Percentiles rank a stretch among this genome's conserved stretches.
phyloP scores from a whole-genome alignment of 2,888 invertebrate genomes.

The Xylota sylvarum region DNA sequence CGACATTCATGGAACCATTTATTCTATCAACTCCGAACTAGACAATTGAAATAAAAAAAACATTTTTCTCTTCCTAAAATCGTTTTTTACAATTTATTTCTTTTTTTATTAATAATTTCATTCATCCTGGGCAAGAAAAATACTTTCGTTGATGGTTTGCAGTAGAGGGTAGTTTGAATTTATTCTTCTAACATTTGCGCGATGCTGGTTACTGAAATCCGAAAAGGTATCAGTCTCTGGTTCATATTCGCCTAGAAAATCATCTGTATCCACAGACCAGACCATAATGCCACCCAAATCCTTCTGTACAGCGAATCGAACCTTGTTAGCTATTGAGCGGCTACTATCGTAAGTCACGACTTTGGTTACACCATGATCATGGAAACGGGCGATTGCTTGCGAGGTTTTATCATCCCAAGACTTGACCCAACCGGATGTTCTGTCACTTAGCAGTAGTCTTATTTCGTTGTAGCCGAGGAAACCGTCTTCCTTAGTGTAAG shows the following conservation, averaged over 20 bases:
- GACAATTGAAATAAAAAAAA: not conserved
- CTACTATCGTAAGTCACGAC: slow-evolving; percentile 92
- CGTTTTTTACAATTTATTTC: slow-evolving; percentile 70
- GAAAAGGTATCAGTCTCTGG: slow-evolving; percentile 85
- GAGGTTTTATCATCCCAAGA: slow-evolving; percentile 89
- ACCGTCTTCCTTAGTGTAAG: slow-evolving; percentile 91
- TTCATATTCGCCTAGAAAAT: slow-evolving; percentile 90
- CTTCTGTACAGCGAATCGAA: slow-evolving; percentile 87
- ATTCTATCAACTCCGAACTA: no score
- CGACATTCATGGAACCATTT: no score
- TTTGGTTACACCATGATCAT: slow-evolving; percentile 87
- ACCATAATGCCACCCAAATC: slow-evolving; percentile 93
- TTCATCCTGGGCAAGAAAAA: slow-evolving; percentile 86
- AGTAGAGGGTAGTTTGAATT: slow-evolving; percentile 89
- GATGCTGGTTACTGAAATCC: slow-evolving; percentile 84
- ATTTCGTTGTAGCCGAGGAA: slow-evolving; percentile 96
- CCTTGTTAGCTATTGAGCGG: slow-evolving; percentile 90
- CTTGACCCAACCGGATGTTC: slow-evolving; percentile 87
- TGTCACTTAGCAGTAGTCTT: slow-evolving; percentile 87
- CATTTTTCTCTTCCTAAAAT: slow-evolving; percentile 45
- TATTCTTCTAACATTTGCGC: slow-evolving; percentile 79
- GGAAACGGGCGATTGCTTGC: slow-evolving; percentile 85
- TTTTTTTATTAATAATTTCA: slow-evolving; percentile 42
- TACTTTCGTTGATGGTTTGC: slow-evolving; percentile 89
- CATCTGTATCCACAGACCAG: slow-evolving; percentile 96